Evolutionary conservation across 2,888 invertebrate genomes (phyloP), one percentile per base, ranked within the genome.

Genomic region (Ethmia dodecea): DNA sequence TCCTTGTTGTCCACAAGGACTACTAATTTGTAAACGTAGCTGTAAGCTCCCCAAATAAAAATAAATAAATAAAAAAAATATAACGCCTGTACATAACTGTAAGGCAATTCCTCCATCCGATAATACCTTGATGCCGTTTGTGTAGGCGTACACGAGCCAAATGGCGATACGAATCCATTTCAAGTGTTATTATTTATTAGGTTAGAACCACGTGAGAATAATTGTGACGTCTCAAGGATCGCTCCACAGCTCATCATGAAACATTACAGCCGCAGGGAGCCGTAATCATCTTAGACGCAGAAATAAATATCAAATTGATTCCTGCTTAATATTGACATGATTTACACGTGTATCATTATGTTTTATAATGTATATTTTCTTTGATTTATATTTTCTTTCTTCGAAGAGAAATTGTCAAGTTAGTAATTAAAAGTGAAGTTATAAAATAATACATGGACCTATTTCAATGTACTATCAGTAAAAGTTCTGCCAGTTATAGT

Each of bases 81-180:
- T n/a, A 22, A 26, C 30, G 31, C 40, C 40, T 50, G 38, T 33
- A 32, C 12, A 13, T 13, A 40, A 22, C 20, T 28, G 22, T 30
- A 39, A n/a, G 37, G 45, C 37, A 40, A 43, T 37, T 14, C 28
- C 11, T 14, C 12, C 13, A 6, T 12, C 11, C 13, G 9, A 14
- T 16, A 26, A 24, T 11, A 26, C 11, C 10, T n/a, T 11, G 26
- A 4, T 26, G 11, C n/a, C n/a, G 22, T 22, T 22, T 28, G 33
- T 31, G 57, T 60, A 56, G 61, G 60, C 55, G 60, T 62, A 58
- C 60, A 60, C 60, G 60, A 42, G 58, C 16, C 30, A 11, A n/a
- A 40, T 13, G 16, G 13, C 18, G 27, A 14, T 12, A 11, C 26
- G 28, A 12, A 30, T 13, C 24, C 3, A 34, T 22, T 13, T 35